These are phyloP conservation scores for Characodon lateralis DNA, from an alignment of 2,797 vertebrate genomes.

Conservation along the genomic window DNA sequence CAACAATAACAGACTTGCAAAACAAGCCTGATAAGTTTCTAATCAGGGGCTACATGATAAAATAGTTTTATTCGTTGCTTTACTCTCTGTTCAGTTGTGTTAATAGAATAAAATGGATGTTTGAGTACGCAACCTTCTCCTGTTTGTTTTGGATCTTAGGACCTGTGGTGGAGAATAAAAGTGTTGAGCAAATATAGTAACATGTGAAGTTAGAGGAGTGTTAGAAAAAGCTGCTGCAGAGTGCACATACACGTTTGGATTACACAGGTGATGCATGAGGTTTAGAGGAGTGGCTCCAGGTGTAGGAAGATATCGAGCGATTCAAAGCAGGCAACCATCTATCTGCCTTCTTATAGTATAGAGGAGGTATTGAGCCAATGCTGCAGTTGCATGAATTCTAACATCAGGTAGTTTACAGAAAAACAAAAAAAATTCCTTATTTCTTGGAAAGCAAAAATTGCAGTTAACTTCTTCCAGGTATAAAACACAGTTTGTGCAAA, in stretches of 20 bases:
- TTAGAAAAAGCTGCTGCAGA: constrained; percentile 16
- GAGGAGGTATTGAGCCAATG: constrained; percentile 3
- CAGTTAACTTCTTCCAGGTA: background rate
- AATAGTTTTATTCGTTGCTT: background rate
- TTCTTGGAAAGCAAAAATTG: background rate
- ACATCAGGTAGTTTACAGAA: constrained; percentile 5
- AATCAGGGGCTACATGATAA: background rate
- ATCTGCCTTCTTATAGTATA: constrained; percentile 22
- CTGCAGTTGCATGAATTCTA: constrained; percentile 5
- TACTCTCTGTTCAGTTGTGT: background rate
- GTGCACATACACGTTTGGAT: constrained; percentile 2
- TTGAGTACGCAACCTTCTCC: constrained; percentile 2
- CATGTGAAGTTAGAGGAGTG: constrained; percentile 42
- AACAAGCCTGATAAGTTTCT: background rate
- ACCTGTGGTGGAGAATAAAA: constrained; percentile 29
- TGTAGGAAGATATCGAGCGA: constrained; percentile 62
- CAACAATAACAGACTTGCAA: background rate
- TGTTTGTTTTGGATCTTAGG: constrained; percentile 35
- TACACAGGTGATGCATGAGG: constrained; percentile 11
- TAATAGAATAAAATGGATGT: constrained; percentile 8
- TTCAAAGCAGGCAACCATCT: constrained; percentile 27
- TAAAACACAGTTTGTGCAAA: no score
- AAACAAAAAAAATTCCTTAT: background rate
- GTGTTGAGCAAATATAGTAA: constrained; percentile 10
- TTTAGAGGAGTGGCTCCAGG: constrained; percentile 29